phyloP scores from a whole-genome alignment of 2,797 vertebrate species.

The Arremon brunneinucha region DNA sequence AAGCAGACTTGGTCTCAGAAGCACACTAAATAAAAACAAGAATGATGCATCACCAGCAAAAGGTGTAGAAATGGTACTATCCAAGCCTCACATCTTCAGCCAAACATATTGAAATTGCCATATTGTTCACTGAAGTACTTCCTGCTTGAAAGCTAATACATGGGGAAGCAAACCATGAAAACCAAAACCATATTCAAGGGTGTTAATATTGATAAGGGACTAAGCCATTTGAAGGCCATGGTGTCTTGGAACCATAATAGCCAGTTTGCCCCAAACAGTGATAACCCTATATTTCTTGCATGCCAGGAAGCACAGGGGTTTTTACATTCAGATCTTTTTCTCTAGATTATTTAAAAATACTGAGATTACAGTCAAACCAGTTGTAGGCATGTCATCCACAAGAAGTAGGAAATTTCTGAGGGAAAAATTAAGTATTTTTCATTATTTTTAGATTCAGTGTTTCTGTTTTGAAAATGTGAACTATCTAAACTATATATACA shows the following conservation, averaged over 20 bases:
- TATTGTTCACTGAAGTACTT: neutral
- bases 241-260: neutral
- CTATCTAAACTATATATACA: too few relatives aligned
- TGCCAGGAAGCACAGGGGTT: rapidly evolving
- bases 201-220: neutral
- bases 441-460: neutral
- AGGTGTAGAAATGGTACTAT: neutral
- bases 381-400: neutral
- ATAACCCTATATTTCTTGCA: neutral
- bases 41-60: rapidly evolving
- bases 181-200: neutral
- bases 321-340: neutral
- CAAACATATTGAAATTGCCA: neutral
- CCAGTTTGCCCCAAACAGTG: neutral
- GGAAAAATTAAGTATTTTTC: neutral
- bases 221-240: neutral
- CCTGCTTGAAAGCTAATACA: neutral
- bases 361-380: neutral
- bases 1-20: neutral
- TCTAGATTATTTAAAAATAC: neutral
- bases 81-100: neutral
- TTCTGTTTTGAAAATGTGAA: neutral
- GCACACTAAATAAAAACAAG: neutral
- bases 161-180: rapidly evolving
- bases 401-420: neutral